phyloP scores from a whole-genome alignment of 2,113 vertebrate genomes.

The Erpornis zantholeuca region DNA sequence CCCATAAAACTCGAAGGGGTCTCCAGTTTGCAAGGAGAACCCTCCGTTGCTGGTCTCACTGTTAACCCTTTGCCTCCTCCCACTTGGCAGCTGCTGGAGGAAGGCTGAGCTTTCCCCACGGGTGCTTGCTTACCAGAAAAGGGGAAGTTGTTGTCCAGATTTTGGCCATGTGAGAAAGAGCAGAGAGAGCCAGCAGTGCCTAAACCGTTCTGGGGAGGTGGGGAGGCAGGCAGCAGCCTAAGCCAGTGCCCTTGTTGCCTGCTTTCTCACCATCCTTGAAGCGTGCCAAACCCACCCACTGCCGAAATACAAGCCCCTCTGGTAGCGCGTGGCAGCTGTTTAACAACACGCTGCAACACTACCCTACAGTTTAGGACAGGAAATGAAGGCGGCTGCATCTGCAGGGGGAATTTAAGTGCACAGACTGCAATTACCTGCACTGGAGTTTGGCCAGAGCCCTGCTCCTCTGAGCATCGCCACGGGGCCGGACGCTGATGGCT shows the following conservation, averaged over 20 bases:
- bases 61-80: background rate
- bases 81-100: background rate
- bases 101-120: background rate
- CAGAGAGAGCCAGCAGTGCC: background rate
- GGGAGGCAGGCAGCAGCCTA: background rate
- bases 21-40: constrained; percentile 2
- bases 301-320: background rate
- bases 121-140: background rate
- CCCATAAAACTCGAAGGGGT: constrained; percentile 40
- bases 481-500: fast-evolving
- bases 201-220: fast-evolving
- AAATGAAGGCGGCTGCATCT: constrained; percentile 57
- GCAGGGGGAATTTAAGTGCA: background rate
- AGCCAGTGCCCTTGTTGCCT: background rate
- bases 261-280: background rate
- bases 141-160: background rate
- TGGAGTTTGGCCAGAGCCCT: background rate
- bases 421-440: constrained; percentile 8
- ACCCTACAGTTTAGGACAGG: constrained; percentile 8
- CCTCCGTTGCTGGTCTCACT: fast-evolving
- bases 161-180: background rate
- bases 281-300: background rate
- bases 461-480: fast-evolving
- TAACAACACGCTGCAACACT: background rate
- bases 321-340: constrained; percentile 1